Evolutionary conservation across 2,888 invertebrate genomes (phyloP), one percentile per base, ranked within the genome.

Genomic region (Punctoribates punctum): DNA sequence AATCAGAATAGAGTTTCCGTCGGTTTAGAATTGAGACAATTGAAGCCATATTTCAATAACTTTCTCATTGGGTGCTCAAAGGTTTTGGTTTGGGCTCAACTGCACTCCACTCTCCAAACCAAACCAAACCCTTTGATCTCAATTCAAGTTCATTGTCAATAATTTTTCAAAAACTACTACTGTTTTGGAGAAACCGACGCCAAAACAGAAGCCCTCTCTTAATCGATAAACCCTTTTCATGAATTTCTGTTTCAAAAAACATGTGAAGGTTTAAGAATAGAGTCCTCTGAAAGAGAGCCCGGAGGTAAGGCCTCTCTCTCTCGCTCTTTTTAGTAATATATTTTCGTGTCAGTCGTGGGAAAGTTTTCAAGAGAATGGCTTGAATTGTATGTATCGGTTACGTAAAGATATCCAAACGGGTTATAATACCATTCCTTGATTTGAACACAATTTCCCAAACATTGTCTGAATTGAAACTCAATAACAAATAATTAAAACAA

Each of bases 131-230:
- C 38, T 70, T 70, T 15, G 11, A 3, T n/a, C 29, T 60, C 11
- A 27, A 15, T 70, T 70, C 70, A 70, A 70, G 70, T 70, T 70
- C 70, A 70, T 34, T 70, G 70, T 25, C 70, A 70, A 42, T 23
- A 3, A 70, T 70, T 70, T 70, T 42, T 23, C 11, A 57, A 27
- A 34, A 34, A 27, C 4, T 34, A 29, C 23, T 13, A 60, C 11
- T 60, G 6, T 60, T 34, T 34, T 34, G 5, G 60, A 4, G 25
- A 27, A 23, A 23, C 27, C 15, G 1, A 4, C 23, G 17, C 34
- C 34, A 34, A 38, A 15, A n/a, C 20, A 65, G 29, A 29, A 34
- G 23, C 8, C 34, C 34, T 34, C 20, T 20, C 23, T 34, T 15
- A 62, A 62, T 38, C 4, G 13, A 15, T 9, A 42, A 70, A 38